Percentiles rank a stretch among this genome's conserved stretches.
Conservation (phyloP, 2,888 invertebrate genomes). For the Agrenia bidenticulata region DNA sequence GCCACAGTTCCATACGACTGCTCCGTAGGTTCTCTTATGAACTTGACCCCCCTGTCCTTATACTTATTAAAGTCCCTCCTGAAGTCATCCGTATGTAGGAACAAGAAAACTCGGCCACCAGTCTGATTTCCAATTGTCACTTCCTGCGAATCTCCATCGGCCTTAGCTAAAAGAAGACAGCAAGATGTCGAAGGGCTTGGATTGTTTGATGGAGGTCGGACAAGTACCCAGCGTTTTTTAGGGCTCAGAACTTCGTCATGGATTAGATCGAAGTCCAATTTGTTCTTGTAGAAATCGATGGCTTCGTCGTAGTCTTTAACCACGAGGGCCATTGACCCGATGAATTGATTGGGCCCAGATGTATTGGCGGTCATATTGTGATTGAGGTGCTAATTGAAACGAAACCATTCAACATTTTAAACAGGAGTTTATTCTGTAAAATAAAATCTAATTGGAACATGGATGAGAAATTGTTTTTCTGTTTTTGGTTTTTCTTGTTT, state of each 20-base stretch:
- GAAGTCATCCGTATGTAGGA: conserved; percentile 29
- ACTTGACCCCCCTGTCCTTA: conserved; percentile 14
- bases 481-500: too few species aligned
- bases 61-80: conserved; percentile 26
- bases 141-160: conserved; percentile 18
- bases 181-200: not conserved
- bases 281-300: conserved; percentile 20
- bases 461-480: too few species aligned
- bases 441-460: too few species aligned
- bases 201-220: conserved; percentile 15
- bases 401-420: too few species aligned
- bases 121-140: conserved; percentile 25
- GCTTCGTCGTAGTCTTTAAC: conserved; percentile 29
- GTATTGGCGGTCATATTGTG: too few species aligned
- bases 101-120: conserved; percentile 27
- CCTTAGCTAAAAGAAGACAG: conserved; percentile 23
- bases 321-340: conserved; percentile 20
- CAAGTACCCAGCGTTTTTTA: conserved; percentile 28
- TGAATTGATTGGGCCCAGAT: conserved; percentile 12
- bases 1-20: conserved; percentile 22
- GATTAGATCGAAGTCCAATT: conserved; percentile 20
- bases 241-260: conserved; percentile 18
- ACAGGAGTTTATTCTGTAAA: too few species aligned
- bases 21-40: conserved; percentile 9
- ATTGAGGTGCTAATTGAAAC: too few species aligned